Evolutionary conservation across 2,888 invertebrate species (phyloP).

Genomic region (Machimus rusticus): DNA sequence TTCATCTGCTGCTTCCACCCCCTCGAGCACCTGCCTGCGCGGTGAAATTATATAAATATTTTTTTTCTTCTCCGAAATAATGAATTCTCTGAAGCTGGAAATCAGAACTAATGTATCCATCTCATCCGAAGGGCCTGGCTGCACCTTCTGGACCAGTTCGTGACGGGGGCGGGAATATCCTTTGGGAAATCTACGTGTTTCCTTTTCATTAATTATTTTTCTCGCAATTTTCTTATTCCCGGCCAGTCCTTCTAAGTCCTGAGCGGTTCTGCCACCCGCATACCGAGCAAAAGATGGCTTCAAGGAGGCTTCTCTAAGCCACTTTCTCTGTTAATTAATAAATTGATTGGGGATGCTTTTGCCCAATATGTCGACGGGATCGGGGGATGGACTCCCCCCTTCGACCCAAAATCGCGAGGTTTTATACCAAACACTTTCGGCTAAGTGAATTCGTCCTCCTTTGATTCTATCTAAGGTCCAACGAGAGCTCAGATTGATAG

Average conservation of each 20-base stretch:
- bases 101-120: constrained; percentile 47
- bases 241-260: background rate
- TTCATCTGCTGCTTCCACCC: constrained; percentile 6
- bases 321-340: constrained; percentile 46
- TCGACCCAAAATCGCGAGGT: background rate
- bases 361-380: background rate
- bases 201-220: constrained; percentile 39
- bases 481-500: background rate
- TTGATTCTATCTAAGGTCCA: constrained; percentile 12
- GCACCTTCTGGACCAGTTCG: background rate
- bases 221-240: constrained; percentile 8
- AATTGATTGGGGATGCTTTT: constrained; percentile 45
- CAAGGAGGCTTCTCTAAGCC: background rate
- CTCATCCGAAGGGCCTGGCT: background rate
- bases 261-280: background rate
- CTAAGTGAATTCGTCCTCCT: constrained; percentile 20
- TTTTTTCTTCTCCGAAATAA: constrained; percentile 44
- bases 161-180: background rate
- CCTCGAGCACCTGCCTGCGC: background rate
- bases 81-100: constrained; percentile 44
- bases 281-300: background rate
- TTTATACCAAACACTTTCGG: background rate
- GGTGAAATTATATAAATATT: constrained; percentile 15
- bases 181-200: constrained; percentile 41
- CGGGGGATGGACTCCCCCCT: background rate